Evolutionary conservation across 1,140 invertebrate species (phyloP).

Genomic region (Mercenaria mercenaria): DNA sequence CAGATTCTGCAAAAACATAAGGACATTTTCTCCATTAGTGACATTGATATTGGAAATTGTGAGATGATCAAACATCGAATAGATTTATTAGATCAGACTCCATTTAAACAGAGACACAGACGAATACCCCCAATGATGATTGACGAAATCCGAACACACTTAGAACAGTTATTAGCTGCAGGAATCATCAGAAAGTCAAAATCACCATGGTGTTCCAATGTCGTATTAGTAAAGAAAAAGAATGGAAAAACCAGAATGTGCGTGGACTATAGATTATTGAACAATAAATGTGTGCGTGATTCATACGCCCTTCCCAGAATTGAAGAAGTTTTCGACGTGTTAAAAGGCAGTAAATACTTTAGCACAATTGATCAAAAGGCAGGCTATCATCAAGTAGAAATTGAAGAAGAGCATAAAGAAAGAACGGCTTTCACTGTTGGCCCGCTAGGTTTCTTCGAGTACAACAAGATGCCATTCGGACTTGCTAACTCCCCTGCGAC

Average conservation of each 20-base stretch:
- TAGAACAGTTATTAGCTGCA: conserved; percentile 25
- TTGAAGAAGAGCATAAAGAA: conserved; percentile 56
- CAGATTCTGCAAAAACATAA: not conserved
- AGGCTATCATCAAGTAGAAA: conserved; percentile 73
- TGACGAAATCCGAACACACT: conserved; percentile 35
- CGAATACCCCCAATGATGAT: conserved; percentile 34
- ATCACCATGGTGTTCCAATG: conserved; percentile 41
- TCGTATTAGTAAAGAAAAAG: conserved; percentile 69
- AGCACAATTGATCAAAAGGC: conserved; percentile 80
- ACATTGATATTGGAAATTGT: conserved; percentile 18
- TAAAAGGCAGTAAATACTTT: conserved; percentile 36
- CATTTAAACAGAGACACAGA: conserved; percentile 50
- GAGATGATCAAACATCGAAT: conserved; percentile 6
- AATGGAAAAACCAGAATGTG: conserved; percentile 74
- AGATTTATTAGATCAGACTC: conserved; percentile 33
- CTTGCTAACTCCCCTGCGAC: conserved; percentile 66
- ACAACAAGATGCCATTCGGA: conserved; percentile 54
- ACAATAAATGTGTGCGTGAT: conserved; percentile 65
- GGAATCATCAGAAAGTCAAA: conserved; percentile 43
- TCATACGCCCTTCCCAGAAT: conserved; percentile 67
- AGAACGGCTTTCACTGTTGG: conserved; percentile 50
- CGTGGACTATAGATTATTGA: conserved; percentile 69
- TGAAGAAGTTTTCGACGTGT: conserved; percentile 56
- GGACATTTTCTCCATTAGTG: conserved; percentile 27
- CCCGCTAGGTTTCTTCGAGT: conserved; percentile 40